Evolutionary conservation across 2,113 vertebrate species (phyloP), one percentile per base, ranked within the genome.

Genomic region (Rhynchomys soricoides): DNA sequence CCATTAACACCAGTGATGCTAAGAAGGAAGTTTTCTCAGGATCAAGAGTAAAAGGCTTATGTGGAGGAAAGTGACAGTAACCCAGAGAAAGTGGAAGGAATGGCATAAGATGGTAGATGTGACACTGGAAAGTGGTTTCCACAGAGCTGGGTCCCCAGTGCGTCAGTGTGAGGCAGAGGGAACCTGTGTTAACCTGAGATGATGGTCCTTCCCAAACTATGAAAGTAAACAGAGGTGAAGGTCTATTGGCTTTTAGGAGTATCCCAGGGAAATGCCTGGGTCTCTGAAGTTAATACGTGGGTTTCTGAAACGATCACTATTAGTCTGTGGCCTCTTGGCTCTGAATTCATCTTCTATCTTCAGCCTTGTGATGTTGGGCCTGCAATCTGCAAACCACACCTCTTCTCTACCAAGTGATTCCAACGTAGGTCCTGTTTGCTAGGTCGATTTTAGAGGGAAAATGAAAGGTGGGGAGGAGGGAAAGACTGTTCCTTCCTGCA

Each of bases 31-130:
- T 57, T 70, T 90, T 89, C 68, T 81, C 40, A 43, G 43, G 34
- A 3, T 34, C 88, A 86, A 86, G 90, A 78, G 64, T 81, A 89
- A 74, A 87, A 86, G 78, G 40, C 19, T 75, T 96, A 26, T 71
- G 62, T 82, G 34, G 10, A 93, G 45, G 11, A 12, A 31, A 89
- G 9, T 83, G 77, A 31, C 29, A 81, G 62, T 40, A 9, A 73
- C 1, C 37, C 3, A 52, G 24, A 31, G 48, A 43, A 34, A 70
- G 55, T 45, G 34, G 34, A 7, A 1, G 15, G 34, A 55, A n/a
- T 26, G 26, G 43, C 12, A 31, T 93, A n/a, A 62, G 19, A 82
- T 79, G 16, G 55, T 5, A 79, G 85, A 87, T 31, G 29, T 45
- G 68, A 66, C 57, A 21, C 22, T 21, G 19, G 50, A 73, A 40